Evolutionary conservation across 2,113 vertebrate species (phyloP).

Genomic region (Daphoenositta chrysoptera): DNA sequence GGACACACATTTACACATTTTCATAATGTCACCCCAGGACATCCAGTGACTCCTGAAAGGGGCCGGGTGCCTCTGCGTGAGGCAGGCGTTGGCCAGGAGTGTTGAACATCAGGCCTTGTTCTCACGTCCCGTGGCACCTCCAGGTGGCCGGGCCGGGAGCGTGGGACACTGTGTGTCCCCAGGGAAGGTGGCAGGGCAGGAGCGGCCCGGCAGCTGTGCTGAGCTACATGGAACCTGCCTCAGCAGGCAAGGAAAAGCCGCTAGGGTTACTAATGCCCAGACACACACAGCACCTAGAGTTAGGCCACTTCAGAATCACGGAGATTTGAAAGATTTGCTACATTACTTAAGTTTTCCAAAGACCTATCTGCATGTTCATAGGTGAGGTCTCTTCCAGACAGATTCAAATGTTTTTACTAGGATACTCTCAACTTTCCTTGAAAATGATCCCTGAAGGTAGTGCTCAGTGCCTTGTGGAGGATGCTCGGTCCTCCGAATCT

Average conservation of each 20-base stretch:
- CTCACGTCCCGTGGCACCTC: background rate
- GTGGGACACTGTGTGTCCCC: background rate
- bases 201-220: background rate
- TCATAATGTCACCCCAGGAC: too few relatives aligned
- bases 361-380: background rate
- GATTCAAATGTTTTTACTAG: background rate
- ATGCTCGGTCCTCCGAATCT: background rate
- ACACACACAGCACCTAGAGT: background rate
- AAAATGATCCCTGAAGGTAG: background rate
- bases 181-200: rapidly evolving
- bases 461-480: background rate
- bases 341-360: background rate
- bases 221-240: background rate
- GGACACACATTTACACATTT: too few relatives aligned
- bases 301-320: background rate
- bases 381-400: background rate
- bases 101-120: background rate
- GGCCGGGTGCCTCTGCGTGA: background rate
- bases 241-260: background rate
- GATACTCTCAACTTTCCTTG: background rate
- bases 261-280: background rate
- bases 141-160: background rate
- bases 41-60: background rate
- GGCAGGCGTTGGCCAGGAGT: background rate
- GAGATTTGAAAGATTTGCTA: background rate